Evolutionary conservation across 1,140 invertebrate genomes (phyloP), one percentile per base, ranked within the genome.

Genomic region (Zaprionus africanus): DNA sequence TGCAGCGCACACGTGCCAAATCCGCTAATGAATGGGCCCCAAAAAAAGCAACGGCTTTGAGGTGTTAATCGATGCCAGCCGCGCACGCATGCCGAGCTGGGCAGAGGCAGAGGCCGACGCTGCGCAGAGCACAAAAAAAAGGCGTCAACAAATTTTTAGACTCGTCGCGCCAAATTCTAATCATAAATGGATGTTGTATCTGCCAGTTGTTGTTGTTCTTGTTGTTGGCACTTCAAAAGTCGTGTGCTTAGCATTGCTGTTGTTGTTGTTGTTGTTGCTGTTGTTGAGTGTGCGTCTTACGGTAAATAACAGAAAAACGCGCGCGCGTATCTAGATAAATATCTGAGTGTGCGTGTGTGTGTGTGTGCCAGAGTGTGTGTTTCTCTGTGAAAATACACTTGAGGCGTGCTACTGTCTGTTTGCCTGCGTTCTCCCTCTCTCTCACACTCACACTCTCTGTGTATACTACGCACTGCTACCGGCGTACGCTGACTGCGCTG

Each of bases 271-370:
- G 53, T 64, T 72, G 77, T 57, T 64, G 63, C 57, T 66, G 61
- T 69, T 69, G 76, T 66, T 61, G 60, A 65, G 65, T 71, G 78
- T 56, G 78, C 36, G 67, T 77, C 65, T 81, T 82, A 82, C 81
- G 81, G 81, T 84, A 77, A 77, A 84, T 77, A 71, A 62, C 59
- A 62, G 38, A 67, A 17, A 46, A 77, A 19, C 43, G 28, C 59
- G 59, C 82, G 83, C 82, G 76, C 83, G 83, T 87, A 87, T 86
- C 82, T 86, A 86, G 82, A 82, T 85, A 82, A 76, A 82, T 87
- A 82, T 87, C 83, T 41, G 46, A 64, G 53, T 56, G 53, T 3
- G 49, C 12, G 36, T 56, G 72, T 54, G 46, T 4, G 22, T 5
- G 28, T 62, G 66, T 70, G 34, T 43, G 31, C 58, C 43, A 13